Conservation (phyloP, 30 jellyfish, hydroid and myxozoan genomes). For the Aurelia aurita region DNA sequence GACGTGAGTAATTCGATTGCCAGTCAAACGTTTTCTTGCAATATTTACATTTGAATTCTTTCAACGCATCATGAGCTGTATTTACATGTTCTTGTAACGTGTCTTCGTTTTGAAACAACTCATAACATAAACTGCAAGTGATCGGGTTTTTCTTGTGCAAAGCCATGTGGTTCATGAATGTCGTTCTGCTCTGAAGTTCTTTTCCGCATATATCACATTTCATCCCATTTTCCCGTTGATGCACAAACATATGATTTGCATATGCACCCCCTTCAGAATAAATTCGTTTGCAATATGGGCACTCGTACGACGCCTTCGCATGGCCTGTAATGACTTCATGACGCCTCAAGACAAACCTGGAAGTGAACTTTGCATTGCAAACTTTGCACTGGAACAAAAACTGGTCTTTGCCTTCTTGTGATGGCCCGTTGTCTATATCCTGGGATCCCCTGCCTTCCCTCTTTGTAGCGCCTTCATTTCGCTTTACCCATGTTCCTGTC, state of each 20-base stretch:
- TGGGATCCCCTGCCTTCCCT: no score
- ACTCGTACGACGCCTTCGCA: conserved; percentile 42
- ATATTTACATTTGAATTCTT: conserved; percentile 42
- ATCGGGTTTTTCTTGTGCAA: conserved; percentile 53
- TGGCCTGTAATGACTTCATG: conserved; percentile 58
- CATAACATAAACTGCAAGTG: conserved; percentile 41
- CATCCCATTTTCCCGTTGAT: conserved; percentile 56
- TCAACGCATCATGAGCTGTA: conserved; percentile 39
- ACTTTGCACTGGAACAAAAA: conserved; percentile 25
- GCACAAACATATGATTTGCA: conserved; percentile 59
- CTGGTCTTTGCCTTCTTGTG: not conserved
- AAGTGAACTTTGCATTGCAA: conserved; percentile 31
- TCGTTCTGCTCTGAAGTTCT: conserved; percentile 48
- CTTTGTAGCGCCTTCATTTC: no score
- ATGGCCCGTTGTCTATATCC: not conserved
- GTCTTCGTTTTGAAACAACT: conserved; percentile 30
- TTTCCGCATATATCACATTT: conserved; percentile 49
- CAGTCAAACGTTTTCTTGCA: conserved; percentile 58
- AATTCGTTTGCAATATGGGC: conserved; percentile 54
- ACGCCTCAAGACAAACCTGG: conserved; percentile 39
- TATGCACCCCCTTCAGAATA: conserved; percentile 49
- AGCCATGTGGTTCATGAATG: conserved; percentile 26
- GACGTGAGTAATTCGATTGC: conserved; percentile 46
- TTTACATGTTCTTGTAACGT: conserved; percentile 19
- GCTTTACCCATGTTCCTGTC: no score